Evolutionary conservation across 30 jellyfish, hydroid and myxozoan species (phyloP).

Genomic region (Cassiopea andromeda): DNA sequence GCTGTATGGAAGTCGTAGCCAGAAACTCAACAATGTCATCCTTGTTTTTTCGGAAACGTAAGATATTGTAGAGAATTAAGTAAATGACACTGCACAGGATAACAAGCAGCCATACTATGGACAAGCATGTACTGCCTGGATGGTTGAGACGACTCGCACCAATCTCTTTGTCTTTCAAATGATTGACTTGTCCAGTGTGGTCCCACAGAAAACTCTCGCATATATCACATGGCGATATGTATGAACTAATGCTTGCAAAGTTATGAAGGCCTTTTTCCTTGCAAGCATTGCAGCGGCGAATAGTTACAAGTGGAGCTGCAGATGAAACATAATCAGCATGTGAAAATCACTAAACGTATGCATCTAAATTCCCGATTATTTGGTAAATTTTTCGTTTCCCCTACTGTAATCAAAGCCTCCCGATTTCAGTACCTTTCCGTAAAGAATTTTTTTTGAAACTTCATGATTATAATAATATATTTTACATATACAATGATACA

Average conservation of each 20-base stretch:
- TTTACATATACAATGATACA: too few species aligned
- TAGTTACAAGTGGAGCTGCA: constrained; percentile 94
- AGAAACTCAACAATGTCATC: constrained; percentile 89
- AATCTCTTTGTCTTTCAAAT: constrained; percentile 83
- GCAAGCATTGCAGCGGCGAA: constrained; percentile 94
- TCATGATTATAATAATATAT: too few species aligned
- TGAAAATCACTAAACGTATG: too few species aligned
- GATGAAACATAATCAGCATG: neutral
- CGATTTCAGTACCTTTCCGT: too few species aligned
- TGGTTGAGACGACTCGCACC: constrained; percentile 97
- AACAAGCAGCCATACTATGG: constrained; percentile 83
- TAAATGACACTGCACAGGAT: constrained; percentile 55
- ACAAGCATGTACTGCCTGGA: constrained; percentile 75
- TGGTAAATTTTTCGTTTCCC: too few species aligned
- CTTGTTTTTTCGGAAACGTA: constrained; percentile 65
- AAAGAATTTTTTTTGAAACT: too few species aligned
- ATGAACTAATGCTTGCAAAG: constrained; percentile 88
- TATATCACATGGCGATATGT: constrained; percentile 89
- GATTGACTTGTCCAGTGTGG: constrained; percentile 80
- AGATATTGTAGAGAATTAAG: constrained; percentile 63
- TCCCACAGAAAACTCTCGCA: constrained; percentile 99
- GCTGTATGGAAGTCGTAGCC: constrained; percentile 87
- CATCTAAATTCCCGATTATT: too few species aligned
- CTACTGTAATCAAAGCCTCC: too few species aligned
- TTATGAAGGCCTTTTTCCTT: constrained; percentile 89